These are phyloP conservation scores for Sebastes fasciatus DNA, from an alignment of 2,113 vertebrate species.

Conservation along the genomic window DNA sequence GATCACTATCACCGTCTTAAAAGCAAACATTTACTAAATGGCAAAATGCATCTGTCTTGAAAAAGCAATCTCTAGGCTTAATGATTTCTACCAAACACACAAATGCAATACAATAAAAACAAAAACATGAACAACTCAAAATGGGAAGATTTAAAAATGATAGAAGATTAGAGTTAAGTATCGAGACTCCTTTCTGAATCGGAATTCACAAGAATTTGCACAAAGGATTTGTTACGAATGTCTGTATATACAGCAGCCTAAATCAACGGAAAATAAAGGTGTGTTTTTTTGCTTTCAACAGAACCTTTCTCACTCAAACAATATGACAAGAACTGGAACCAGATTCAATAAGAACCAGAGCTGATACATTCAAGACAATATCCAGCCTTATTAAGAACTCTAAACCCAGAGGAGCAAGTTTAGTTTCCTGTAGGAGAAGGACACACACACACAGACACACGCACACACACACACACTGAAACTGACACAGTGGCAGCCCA, in stretches of 20 bases:
- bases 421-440: conserved; percentile 60
- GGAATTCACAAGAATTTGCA: not conserved
- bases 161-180: not conserved
- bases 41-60: not conserved
- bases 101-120: not conserved
- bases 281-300: not conserved
- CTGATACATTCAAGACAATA: conserved; percentile 23
- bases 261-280: not conserved
- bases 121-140: not conserved
- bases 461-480: conserved; percentile 48
- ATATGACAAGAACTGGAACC: not conserved
- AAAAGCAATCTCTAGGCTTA: not conserved
- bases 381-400: conserved; percentile 41
- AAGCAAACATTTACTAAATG: not conserved
- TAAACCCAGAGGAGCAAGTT: conserved; percentile 57
- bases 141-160: not conserved
- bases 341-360: conserved; percentile 21
- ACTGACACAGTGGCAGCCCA: conserved; percentile 68
- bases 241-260: not conserved
- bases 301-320: conserved; percentile 10
- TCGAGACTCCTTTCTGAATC: not conserved
- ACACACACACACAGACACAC: conserved; percentile 40
- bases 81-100: not conserved
- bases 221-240: not conserved
- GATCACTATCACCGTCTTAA: not conserved